Conservation (phyloP, 1,140 invertebrate genomes). For the Pseudomyrmex cubaensis region DNA sequence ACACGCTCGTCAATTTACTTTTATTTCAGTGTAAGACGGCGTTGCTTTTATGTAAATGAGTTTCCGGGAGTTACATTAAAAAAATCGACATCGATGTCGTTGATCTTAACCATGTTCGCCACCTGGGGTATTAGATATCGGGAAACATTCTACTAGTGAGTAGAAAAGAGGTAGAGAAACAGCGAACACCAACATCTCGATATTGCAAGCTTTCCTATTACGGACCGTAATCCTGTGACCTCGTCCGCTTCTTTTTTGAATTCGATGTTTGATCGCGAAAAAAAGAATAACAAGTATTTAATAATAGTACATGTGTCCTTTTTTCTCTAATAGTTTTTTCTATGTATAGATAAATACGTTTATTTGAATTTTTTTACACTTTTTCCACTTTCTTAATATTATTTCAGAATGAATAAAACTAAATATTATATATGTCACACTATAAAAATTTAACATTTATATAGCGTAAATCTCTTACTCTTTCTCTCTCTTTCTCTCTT, state of each 20-base stretch:
- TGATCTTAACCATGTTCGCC: not conserved
- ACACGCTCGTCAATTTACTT: slow-evolving; percentile 25
- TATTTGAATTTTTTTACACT: too few relatives aligned
- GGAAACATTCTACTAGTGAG: not conserved
- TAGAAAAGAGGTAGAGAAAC: slow-evolving; percentile 14
- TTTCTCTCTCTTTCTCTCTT: too few relatives aligned
- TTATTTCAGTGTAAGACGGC: not conserved
- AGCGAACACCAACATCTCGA: slow-evolving; percentile 1
- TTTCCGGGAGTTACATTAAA: slow-evolving; percentile 15
- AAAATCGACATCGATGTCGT: not conserved
- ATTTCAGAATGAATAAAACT: not conserved
- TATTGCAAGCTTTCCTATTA: slow-evolving; percentile 30
- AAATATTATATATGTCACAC: not conserved
- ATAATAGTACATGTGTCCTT: slow-evolving; percentile 1
- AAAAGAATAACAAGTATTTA: slow-evolving; percentile 34
- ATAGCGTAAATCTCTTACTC: not conserved
- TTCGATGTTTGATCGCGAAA: slow-evolving; percentile 8
- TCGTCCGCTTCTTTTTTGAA: slow-evolving; percentile 8
- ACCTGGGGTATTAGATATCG: not conserved
- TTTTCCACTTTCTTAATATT: too few relatives aligned
- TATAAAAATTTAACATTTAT: slow-evolving; percentile 3
- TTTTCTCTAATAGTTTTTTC: not conserved
- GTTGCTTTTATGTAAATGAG: slow-evolving; percentile 16
- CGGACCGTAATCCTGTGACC: slow-evolving; percentile 3
- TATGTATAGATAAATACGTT: not conserved